Conservation (phyloP, 2,888 invertebrate genomes). For the Hipparchia sbordonii region DNA sequence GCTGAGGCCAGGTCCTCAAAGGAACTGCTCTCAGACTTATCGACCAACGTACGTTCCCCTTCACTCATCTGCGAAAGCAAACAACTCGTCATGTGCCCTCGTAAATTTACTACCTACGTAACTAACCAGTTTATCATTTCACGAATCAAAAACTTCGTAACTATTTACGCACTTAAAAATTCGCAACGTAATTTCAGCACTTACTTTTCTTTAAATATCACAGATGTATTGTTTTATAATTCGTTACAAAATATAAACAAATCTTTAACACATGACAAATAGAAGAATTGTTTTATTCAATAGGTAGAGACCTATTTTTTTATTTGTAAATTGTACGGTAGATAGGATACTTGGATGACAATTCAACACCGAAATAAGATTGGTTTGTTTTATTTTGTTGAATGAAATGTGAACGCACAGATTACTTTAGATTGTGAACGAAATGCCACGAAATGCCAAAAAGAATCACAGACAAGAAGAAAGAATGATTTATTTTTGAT, state of each 20-base stretch:
- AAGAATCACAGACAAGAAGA: too few relatives aligned
- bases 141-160: constrained; percentile 24
- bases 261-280: constrained; percentile 38
- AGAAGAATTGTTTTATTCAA: constrained; percentile 31
- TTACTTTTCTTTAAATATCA: constrained; percentile 37
- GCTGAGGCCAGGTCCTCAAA: constrained; percentile 84
- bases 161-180: constrained; percentile 12
- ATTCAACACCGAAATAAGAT: too few relatives aligned
- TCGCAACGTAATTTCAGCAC: constrained; percentile 41
- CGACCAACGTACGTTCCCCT: constrained; percentile 72
- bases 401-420: too few relatives aligned
- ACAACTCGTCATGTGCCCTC: constrained; percentile 50
- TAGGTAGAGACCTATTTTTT: not conserved
- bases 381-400: too few relatives aligned
- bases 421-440: too few relatives aligned
- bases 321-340: constrained; percentile 37
- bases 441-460: too few relatives aligned
- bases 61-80: constrained; percentile 75
- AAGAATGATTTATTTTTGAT: too few relatives aligned
- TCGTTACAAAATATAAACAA: constrained; percentile 38
- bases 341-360: constrained; percentile 50
- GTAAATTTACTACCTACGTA: constrained; percentile 44
- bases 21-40: constrained; percentile 86
- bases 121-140: constrained; percentile 36
- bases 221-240: constrained; percentile 31